Evolutionary conservation across 2,888 invertebrate genomes (phyloP), one percentile per base, ranked within the genome.

Genomic region (Zygaena filipendulae): DNA sequence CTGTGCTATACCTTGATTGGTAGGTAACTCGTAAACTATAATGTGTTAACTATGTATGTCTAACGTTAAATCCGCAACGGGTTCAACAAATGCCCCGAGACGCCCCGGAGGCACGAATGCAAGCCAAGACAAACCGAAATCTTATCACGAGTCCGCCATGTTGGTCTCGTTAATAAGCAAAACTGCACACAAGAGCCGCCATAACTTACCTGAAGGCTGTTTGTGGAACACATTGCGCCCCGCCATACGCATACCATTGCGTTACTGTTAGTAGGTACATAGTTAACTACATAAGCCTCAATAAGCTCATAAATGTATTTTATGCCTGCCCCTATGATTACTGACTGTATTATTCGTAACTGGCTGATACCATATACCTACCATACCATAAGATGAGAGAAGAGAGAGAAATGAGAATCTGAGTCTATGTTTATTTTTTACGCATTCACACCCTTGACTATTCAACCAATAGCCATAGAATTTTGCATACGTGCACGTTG

Each of bases 81-180:
- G n/a, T n/a, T n/a, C n/a, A n/a, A n/a, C 53, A 70, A 74, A 77
- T 74, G 60, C 77, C 66, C 61, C 42, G 52, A 52, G 60, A 54
- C 57, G 51, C 61, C 67, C 67, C 48, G 55, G 39, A 61, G 74
- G 75, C 79, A 77, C 77, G 75, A 67, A 69, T 53, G 46, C 52
- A 47, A 59, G 53, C 64, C 68, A 75, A 79, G 74, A 74, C 77
- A 70, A 74, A 69, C 75, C 63, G 45, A 71, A 77, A 75, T 77
- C 75, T 77, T 77, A 75, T 67, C 77, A 69, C 67, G 58, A 64
- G 60, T 47, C 60, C 53, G 68, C 74, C 72, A 67, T 71, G 61
- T 69, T 74, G 62, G 66, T 58, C 49, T 68, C 55, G 68, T 72
- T 77, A 77, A 75, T 77, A 77, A 77, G 71, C 74, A 75, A 77